Evolutionary conservation across 2,113 vertebrate species (phyloP).

Genomic region (Donacobius atricapilla): DNA sequence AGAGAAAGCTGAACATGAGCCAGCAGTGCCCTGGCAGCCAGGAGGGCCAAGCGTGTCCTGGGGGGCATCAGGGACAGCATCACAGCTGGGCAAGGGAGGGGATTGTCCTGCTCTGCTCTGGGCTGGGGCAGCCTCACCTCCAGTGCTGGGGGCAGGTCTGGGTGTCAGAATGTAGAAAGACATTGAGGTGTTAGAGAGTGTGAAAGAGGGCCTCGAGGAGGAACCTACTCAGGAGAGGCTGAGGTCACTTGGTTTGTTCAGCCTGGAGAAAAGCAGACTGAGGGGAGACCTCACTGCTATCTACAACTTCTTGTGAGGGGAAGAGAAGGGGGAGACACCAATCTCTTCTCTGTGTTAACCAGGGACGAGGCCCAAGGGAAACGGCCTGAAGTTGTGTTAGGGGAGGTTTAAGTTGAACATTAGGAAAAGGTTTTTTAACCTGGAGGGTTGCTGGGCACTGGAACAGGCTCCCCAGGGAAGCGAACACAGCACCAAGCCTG

Average conservation of each 20-base stretch:
- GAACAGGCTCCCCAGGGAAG: not conserved
- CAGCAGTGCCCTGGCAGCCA: not conserved
- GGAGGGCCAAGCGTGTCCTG: fast-evolving
- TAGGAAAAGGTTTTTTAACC: not conserved
- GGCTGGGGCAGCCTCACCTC: not conserved
- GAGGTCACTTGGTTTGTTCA: not conserved
- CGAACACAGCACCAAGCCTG: no score
- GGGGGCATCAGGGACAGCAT: not conserved
- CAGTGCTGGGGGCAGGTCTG: fast-evolving
- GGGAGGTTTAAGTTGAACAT: not conserved
- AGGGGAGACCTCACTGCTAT: not conserved
- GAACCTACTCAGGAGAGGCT: not conserved
- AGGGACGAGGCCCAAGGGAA: not conserved
- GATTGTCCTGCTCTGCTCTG: not conserved
- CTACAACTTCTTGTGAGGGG: not conserved
- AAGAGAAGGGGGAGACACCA: not conserved
- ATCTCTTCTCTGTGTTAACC: not conserved
- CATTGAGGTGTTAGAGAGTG: not conserved
- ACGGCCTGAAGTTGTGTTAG: not conserved
- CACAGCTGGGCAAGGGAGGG: fast-evolving
- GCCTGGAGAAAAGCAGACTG: not conserved
- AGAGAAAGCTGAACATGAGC: fast-evolving
- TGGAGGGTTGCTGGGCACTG: not conserved
- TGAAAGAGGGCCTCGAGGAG: not conserved
- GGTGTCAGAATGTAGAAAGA: fast-evolving